phyloP scores from a whole-genome alignment of 2,113 vertebrate genomes.

The Uropsilus gracilis region DNA sequence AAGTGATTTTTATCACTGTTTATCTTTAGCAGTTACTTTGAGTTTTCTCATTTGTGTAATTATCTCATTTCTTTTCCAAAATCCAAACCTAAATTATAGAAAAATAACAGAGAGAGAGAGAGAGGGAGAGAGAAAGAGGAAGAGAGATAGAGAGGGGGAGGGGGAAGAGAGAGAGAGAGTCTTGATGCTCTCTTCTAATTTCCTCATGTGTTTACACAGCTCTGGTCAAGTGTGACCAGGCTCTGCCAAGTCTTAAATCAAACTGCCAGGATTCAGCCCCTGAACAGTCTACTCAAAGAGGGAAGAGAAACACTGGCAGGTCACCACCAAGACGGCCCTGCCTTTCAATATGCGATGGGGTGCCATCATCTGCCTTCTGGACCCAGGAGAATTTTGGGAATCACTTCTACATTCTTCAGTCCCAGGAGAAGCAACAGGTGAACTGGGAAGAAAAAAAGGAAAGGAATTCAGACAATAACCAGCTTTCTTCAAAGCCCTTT shows the following conservation, averaged over 20 bases:
- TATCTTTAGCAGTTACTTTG: not conserved
- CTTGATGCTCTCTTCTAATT: not conserved
- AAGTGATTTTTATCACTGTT: constrained; percentile 8
- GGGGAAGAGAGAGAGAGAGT: too few species aligned
- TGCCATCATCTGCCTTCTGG: constrained; percentile 67
- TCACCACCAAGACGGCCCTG: constrained; percentile 74
- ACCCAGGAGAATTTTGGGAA: constrained; percentile 44
- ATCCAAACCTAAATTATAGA: constrained; percentile 30
- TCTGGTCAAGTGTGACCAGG: not conserved
- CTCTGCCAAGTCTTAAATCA: constrained; percentile 23
- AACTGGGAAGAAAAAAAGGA: constrained; percentile 58
- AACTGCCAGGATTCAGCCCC: not conserved
- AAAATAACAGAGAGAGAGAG: too few species aligned
- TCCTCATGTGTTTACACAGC: not conserved
- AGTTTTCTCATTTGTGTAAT: not conserved
- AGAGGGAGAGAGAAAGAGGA: too few species aligned
- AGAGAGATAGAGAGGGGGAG: too few species aligned
- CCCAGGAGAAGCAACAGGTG: constrained; percentile 37
- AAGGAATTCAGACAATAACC: constrained; percentile 41
- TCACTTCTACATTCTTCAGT: constrained; percentile 50
- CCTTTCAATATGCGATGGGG: constrained; percentile 91
- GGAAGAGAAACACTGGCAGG: not conserved
- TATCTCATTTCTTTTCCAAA: not conserved
- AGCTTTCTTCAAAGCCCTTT: not conserved
- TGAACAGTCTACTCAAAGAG: not conserved